Evolutionary conservation across 2,888 invertebrate genomes (phyloP).

Genomic region (Aporophyla lueneburgensis): DNA sequence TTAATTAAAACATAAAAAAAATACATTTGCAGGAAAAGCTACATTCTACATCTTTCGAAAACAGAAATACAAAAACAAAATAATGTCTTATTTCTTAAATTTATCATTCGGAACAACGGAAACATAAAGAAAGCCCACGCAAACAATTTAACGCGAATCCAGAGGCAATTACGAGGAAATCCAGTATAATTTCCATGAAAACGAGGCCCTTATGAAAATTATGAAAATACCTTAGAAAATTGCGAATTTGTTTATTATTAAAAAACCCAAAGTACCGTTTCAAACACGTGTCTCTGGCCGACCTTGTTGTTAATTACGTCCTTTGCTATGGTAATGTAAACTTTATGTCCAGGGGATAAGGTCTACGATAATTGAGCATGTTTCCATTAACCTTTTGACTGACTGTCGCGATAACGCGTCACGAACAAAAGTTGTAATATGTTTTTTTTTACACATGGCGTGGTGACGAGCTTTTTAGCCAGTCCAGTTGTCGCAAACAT

Average conservation of each 20-base stretch:
- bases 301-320: slow-evolving; percentile 61
- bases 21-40: slow-evolving; percentile 21
- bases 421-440: slow-evolving; percentile 54
- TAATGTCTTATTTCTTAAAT: slow-evolving; percentile 48
- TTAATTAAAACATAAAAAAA: slow-evolving; percentile 24
- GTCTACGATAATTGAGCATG: slow-evolving; percentile 33
- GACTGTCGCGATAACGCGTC: slow-evolving; percentile 56
- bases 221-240: slow-evolving; percentile 53
- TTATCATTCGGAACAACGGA: slow-evolving; percentile 54
- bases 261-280: slow-evolving; percentile 44
- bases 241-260: slow-evolving; percentile 61
- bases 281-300: slow-evolving; percentile 56
- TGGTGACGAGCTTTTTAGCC: slow-evolving; percentile 19
- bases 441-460: slow-evolving; percentile 43
- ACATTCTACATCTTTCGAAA: slow-evolving; percentile 1
- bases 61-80: slow-evolving; percentile 40
- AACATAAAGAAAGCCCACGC: slow-evolving; percentile 48
- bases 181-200: slow-evolving; percentile 57
- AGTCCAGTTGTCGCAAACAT: slow-evolving; percentile 36
- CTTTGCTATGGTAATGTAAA: slow-evolving; percentile 39
- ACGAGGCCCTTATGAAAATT: slow-evolving; percentile 48
- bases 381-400: slow-evolving; percentile 57
- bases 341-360: slow-evolving; percentile 30
- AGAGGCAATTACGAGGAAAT: slow-evolving; percentile 59
- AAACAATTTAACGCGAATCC: slow-evolving; percentile 56